These are phyloP conservation scores for Chaetodon trifascialis DNA, from an alignment of 2,113 vertebrate species.

Conservation along the genomic window DNA sequence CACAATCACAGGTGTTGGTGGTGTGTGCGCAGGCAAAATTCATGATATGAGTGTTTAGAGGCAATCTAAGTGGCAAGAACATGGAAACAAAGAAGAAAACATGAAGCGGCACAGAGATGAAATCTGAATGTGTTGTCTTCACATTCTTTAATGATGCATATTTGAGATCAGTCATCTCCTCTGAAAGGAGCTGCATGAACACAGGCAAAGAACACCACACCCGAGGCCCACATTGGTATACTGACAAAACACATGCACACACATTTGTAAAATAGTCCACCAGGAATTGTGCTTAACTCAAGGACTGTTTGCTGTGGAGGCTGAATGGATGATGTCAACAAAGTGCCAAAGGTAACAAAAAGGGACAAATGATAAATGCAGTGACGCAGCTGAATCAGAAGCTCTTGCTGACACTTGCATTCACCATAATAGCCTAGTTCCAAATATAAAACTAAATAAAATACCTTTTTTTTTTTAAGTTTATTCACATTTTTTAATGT, in stretches of 20 bases:
- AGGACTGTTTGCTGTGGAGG: background rate
- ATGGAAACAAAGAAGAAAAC: constrained; percentile 34
- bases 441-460: background rate
- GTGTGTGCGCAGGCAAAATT: background rate
- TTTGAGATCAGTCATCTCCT: background rate
- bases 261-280: background rate
- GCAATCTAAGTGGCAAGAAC: constrained; percentile 40
- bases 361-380: background rate
- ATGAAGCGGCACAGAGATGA: background rate
- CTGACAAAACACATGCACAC: too few relatives aligned
- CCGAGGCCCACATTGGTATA: too few relatives aligned
- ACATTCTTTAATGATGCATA: background rate
- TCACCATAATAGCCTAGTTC: background rate
- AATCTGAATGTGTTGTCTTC: background rate
- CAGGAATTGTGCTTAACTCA: background rate
- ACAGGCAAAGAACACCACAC: background rate
- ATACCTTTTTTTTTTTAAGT: background rate
- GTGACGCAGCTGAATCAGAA: background rate
- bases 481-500: background rate
- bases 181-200: background rate
- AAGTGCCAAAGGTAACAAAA: background rate
- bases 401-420: background rate
- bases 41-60: constrained; percentile 36
- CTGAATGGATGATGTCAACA: background rate
- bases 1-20: constrained; percentile 64